Conservation (phyloP, 2,888 invertebrate species). For the Serripes groenlandicus region DNA sequence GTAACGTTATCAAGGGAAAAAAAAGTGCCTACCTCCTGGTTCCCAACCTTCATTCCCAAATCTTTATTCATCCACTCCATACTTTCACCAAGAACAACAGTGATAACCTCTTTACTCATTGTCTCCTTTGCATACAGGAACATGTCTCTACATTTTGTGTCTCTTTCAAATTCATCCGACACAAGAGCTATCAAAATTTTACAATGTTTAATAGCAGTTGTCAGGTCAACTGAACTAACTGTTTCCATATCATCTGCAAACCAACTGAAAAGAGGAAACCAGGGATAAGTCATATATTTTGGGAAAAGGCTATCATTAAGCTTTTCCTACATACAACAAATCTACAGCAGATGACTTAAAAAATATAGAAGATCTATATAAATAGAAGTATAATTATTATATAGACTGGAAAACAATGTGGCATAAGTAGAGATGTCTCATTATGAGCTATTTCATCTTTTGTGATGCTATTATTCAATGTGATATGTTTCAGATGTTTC, state of each 20-base stretch:
- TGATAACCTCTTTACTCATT: slow-evolving; percentile 78
- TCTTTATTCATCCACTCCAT: slow-evolving; percentile 80
- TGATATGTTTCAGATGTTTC: too few relatives aligned
- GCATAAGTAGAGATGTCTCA: too few relatives aligned
- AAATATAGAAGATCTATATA: too few relatives aligned
- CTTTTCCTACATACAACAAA: too few relatives aligned
- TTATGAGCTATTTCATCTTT: too few relatives aligned
- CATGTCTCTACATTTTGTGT: slow-evolving; percentile 77
- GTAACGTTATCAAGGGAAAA: too few relatives aligned
- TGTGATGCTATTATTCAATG: too few relatives aligned
- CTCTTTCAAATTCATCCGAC: slow-evolving; percentile 83
- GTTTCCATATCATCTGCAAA: slow-evolving; percentile 74
- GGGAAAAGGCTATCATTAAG: too few relatives aligned
- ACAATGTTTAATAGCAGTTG: slow-evolving; percentile 79
- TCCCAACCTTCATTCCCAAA: slow-evolving; percentile 80
- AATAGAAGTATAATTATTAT: too few relatives aligned
- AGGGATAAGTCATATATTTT: too few relatives aligned
- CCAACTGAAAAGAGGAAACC: slow-evolving; percentile 79
- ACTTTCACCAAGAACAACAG: slow-evolving; percentile 77
- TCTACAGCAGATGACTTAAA: too few relatives aligned
- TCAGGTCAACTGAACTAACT: slow-evolving; percentile 75
- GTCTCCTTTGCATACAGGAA: slow-evolving; percentile 80
- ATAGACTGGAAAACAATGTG: too few relatives aligned
- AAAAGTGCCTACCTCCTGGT: slow-evolving; percentile 69
- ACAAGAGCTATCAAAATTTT: slow-evolving; percentile 81